Evolutionary conservation across 2,888 invertebrate species (phyloP), one percentile per base, ranked within the genome.

Genomic region (Physocephala rufipes): DNA sequence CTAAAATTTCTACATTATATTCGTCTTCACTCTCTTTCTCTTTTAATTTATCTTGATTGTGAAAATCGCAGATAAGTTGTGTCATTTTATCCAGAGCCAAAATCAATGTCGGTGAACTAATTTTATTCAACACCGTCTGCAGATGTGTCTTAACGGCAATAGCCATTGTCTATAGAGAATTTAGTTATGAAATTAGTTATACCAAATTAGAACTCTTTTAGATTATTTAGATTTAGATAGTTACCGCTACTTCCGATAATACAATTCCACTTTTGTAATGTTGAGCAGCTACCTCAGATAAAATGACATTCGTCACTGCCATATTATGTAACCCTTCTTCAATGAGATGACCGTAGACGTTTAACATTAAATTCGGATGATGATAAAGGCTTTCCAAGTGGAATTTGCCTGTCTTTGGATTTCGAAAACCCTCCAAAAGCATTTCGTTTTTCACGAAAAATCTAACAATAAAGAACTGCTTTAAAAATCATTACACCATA

Each of bases 251-350:
- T 55, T 67, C 58, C 24, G 55, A 24, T 9, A 26, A n/a, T 5
- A 24, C 15, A 26, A 67, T 24, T 13, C 24, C 24, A 43, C 45
- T 24, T 24, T 16, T 43, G 13, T 45, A 24, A 58, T 68, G 68
- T 24, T 21, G 21, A 13, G n/a, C 43, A 2, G 21, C 43, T 16
- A 68, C 62, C 2, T 68, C 68, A 16, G 62, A 26, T 30, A 68
- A 9, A 36, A 68, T 62, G 13, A 62, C 24, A 49, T 62, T 61
- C 9, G 51, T 51, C 21, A 1, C 36, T n/a, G 69, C 59, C 3
- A 74, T 47, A 74, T 80, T 77, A 24, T 74, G 74, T 12, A 84
- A 58, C 3, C 79, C 77, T 28, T 74, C 76, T 15, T 80, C 78
- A 53, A 84, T 84, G 3, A 82, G 58, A 5, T 47, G 63, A 2